Conservation (phyloP, 2,797 vertebrate genomes). For the Florisuga fusca region DNA sequence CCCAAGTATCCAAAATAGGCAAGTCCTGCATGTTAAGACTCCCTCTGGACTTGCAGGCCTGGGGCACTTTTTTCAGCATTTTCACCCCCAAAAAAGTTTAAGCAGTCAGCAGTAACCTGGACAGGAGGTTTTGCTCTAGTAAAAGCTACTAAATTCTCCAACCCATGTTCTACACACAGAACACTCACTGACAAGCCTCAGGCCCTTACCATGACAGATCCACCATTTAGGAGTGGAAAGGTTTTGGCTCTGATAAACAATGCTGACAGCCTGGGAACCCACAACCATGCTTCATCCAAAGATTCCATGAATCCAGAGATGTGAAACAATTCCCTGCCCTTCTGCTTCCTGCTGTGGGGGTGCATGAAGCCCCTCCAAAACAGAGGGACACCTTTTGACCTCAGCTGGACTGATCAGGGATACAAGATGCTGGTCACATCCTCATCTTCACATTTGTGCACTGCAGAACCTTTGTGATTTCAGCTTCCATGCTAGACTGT, state of each 20-base stretch:
- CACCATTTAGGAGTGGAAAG: background rate
- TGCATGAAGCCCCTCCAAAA: background rate
- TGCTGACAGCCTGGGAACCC: conserved; percentile 12
- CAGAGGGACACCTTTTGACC: background rate
- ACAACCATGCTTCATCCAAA: background rate
- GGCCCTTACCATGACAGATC: background rate
- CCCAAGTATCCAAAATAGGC: background rate
- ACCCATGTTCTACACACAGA: accelerated
- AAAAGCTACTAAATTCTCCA: background rate
- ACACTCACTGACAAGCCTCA: background rate
- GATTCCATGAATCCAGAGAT: background rate
- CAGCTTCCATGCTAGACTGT: background rate
- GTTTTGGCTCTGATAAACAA: background rate
- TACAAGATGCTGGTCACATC: background rate
- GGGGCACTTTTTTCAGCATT: background rate
- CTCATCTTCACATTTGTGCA: background rate
- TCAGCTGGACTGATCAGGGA: background rate
- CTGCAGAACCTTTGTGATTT: background rate
- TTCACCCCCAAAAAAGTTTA: background rate
- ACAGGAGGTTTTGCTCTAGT: background rate
- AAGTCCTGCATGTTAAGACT: accelerated
- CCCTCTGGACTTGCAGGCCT: background rate
- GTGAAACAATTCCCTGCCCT: background rate
- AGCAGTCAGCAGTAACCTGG: background rate
- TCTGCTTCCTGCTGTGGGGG: background rate